Evolutionary conservation across 2,797 vertebrate species (phyloP).

Genomic region (Rhinoraja longicauda): DNA sequence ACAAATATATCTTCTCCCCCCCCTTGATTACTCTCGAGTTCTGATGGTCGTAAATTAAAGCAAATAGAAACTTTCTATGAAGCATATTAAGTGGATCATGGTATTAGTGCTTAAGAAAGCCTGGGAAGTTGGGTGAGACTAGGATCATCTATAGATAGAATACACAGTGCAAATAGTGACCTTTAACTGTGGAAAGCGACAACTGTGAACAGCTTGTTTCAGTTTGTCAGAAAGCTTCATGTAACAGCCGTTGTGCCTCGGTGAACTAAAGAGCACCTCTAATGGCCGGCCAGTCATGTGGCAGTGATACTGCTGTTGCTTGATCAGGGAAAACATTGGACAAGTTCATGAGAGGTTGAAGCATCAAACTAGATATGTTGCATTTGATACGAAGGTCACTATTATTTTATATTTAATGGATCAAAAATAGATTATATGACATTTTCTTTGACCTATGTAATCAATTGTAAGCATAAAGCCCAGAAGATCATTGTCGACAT

Average conservation of each 20-base stretch:
- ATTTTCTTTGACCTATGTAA: not conserved
- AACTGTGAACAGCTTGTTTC: not conserved
- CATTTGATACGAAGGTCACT: not conserved
- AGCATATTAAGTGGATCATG: not conserved
- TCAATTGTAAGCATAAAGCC: not conserved
- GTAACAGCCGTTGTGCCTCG: not conserved
- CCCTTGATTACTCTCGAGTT: not conserved
- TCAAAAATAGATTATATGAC: not conserved
- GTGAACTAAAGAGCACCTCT: not conserved
- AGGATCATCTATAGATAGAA: not conserved
- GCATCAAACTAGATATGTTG: not conserved
- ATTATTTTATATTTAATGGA: not conserved
- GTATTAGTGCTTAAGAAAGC: not conserved
- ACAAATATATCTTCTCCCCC: not conserved
- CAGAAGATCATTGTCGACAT: not conserved
- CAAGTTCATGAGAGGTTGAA: not conserved
- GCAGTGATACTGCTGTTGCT: not conserved
- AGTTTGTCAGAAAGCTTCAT: not conserved
- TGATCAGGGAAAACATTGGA: not conserved
- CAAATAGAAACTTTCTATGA: not conserved
- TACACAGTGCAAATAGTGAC: not conserved
- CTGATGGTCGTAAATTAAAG: conserved; percentile 19
- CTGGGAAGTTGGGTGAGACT: not conserved
- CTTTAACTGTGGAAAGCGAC: not conserved
- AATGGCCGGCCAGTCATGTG: not conserved